Evolutionary conservation across 37 sponge, comb jelly and placozoan species (phyloP).

Genomic region (Amphimedon queenslandica): DNA sequence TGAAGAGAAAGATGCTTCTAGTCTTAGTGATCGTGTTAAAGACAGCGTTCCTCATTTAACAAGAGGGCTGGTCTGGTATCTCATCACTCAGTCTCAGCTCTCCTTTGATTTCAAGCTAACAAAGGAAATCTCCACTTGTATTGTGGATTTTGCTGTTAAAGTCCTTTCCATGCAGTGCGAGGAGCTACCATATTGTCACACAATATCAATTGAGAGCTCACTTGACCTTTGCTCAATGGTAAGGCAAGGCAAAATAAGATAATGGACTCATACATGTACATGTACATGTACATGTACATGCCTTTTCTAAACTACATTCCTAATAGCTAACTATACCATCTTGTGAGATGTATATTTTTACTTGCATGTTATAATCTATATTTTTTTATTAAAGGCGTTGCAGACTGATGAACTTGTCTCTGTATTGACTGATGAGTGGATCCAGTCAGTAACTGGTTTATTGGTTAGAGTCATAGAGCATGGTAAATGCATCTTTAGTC

Average conservation of each 20-base stretch:
- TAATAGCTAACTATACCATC: too few relatives aligned
- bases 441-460: neutral
- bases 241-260: too few relatives aligned
- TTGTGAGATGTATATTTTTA: too few relatives aligned
- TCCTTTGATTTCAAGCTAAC: neutral
- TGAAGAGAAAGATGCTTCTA: too few relatives aligned
- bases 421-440: neutral
- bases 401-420: too few relatives aligned
- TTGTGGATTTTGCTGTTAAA: neutral
- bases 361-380: too few relatives aligned
- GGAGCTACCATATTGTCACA: neutral
- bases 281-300: too few relatives aligned
- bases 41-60: neutral
- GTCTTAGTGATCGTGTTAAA: too few relatives aligned
- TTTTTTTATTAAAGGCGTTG: too few relatives aligned
- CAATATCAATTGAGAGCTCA: conserved; percentile 5
- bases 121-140: neutral
- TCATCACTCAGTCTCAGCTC: conserved; percentile 29
- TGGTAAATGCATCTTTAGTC: too few relatives aligned
- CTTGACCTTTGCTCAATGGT: conserved; percentile 47
- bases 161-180: neutral
- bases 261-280: too few relatives aligned
- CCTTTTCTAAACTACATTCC: too few relatives aligned
- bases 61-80: conserved; percentile 1
- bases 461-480: neutral